Evolutionary conservation across 2,797 vertebrate genomes (phyloP).

Genomic region (Dendrocincla fuliginosa): DNA sequence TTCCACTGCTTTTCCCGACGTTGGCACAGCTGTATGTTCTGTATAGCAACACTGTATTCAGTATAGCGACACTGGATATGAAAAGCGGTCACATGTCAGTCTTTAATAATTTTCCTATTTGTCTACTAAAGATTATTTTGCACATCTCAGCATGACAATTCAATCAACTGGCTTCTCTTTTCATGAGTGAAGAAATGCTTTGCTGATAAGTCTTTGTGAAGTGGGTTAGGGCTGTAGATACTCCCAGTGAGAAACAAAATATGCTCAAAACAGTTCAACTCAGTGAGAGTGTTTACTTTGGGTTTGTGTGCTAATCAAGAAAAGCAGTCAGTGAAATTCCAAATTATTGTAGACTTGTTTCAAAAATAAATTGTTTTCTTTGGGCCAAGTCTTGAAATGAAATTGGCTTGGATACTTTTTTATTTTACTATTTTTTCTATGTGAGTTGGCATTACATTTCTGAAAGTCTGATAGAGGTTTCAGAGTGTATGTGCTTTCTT

Average conservation of each 20-base stretch:
- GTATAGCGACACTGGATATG: background rate
- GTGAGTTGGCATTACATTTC: background rate
- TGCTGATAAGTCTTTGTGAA: background rate
- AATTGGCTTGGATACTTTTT: background rate
- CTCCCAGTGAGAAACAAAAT: background rate
- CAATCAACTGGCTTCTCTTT: background rate
- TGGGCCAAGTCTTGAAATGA: background rate
- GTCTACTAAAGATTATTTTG: background rate
- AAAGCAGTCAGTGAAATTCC: background rate
- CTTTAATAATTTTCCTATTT: background rate
- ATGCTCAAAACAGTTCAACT: background rate
- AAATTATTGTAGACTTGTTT: background rate
- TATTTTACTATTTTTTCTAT: background rate
- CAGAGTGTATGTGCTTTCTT: background rate
- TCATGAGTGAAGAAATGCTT: background rate
- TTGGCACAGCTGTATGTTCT: background rate
- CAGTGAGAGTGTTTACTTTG: background rate
- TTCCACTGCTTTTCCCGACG: background rate
- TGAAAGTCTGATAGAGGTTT: background rate
- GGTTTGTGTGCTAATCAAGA: background rate
- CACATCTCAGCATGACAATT: background rate
- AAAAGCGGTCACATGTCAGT: background rate
- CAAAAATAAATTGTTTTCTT: background rate
- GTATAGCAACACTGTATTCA: background rate
- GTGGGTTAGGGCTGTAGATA: background rate